phyloP scores from a whole-genome alignment of 2,888 invertebrate genomes.

The Physocephala rufipes region DNA sequence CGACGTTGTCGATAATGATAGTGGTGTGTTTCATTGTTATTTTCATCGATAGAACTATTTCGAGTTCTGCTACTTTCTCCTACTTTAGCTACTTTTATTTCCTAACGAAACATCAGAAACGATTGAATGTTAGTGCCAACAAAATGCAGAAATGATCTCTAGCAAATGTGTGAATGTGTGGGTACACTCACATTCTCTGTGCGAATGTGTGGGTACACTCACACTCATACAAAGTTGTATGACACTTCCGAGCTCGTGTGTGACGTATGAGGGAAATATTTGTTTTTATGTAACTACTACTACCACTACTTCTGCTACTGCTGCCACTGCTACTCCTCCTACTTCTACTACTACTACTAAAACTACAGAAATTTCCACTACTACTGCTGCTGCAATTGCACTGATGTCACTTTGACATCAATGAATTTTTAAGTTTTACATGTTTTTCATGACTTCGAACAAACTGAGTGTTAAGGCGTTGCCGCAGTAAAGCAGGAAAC shows the following conservation, averaged over 20 bases:
- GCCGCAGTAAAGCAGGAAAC: background rate
- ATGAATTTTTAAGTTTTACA: conserved; percentile 58
- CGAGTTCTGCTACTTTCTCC: too few relatives aligned
- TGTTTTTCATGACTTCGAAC: conserved; percentile 26
- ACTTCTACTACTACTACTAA: conserved; percentile 32
- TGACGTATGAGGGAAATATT: too few relatives aligned
- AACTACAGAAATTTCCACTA: conserved; percentile 37
- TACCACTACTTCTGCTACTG: too few relatives aligned
- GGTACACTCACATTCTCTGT: background rate
- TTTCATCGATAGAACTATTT: too few relatives aligned
- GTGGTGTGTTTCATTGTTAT: too few relatives aligned
- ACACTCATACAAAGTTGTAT: too few relatives aligned
- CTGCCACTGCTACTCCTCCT: too few relatives aligned
- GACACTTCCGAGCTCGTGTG: too few relatives aligned
- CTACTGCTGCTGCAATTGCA: too few relatives aligned
- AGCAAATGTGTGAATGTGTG: background rate
- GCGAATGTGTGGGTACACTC: conserved; percentile 14
- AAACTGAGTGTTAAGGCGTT: background rate
- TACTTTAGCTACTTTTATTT: too few relatives aligned
- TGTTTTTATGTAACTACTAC: conserved; percentile 28
- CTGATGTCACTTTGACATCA: conserved; percentile 41
- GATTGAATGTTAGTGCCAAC: background rate
- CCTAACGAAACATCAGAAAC: too few relatives aligned
- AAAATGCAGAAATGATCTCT: background rate
- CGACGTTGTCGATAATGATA: too few relatives aligned